Conservation (phyloP, 2,888 invertebrate species). For the Eilema griseolum region DNA sequence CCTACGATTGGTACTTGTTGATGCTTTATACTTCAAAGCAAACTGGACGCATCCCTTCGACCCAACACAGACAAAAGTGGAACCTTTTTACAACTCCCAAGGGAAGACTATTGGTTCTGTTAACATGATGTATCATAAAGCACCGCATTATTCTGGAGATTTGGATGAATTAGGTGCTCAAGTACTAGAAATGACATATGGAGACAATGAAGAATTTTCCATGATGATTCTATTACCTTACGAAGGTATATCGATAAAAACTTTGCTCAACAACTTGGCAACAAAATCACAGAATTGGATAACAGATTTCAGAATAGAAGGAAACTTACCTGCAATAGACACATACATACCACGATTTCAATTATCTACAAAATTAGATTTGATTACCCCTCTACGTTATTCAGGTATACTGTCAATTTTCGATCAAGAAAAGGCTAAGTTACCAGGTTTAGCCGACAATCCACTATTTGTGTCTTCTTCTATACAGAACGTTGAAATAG, state of each 20-base stretch:
- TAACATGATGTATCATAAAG: slow-evolving; percentile 92
- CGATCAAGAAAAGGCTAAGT: slow-evolving; percentile 83
- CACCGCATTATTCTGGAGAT: slow-evolving; percentile 85
- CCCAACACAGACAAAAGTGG: slow-evolving; percentile 81
- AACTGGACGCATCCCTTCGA: slow-evolving; percentile 90
- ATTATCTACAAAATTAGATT: slow-evolving; percentile 78
- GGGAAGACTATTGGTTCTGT: slow-evolving; percentile 85
- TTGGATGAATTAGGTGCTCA: slow-evolving; percentile 86
- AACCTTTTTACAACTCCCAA: slow-evolving; percentile 87
- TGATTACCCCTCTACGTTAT: slow-evolving; percentile 78
- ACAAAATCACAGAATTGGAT: slow-evolving; percentile 82
- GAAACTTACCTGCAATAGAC: slow-evolving; percentile 82
- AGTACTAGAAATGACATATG: slow-evolving; percentile 90
- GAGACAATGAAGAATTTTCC: slow-evolving; percentile 86
- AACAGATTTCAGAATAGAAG: slow-evolving; percentile 76
- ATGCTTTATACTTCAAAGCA: slow-evolving; percentile 91
- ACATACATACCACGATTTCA: slow-evolving; percentile 88
- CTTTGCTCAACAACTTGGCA: slow-evolving; percentile 83
- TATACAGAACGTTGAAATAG: slow-evolving; percentile 90
- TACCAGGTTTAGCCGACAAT: slow-evolving; percentile 87
- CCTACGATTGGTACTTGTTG: slow-evolving; percentile 87
- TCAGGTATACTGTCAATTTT: slow-evolving; percentile 90
- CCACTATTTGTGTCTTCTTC: slow-evolving; percentile 87
- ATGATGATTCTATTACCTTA: slow-evolving; percentile 90
- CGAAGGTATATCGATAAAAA: slow-evolving; percentile 82